These are phyloP conservation scores for Archips xylosteana DNA, from an alignment of 2,888 invertebrate species.

Conservation along the genomic window DNA sequence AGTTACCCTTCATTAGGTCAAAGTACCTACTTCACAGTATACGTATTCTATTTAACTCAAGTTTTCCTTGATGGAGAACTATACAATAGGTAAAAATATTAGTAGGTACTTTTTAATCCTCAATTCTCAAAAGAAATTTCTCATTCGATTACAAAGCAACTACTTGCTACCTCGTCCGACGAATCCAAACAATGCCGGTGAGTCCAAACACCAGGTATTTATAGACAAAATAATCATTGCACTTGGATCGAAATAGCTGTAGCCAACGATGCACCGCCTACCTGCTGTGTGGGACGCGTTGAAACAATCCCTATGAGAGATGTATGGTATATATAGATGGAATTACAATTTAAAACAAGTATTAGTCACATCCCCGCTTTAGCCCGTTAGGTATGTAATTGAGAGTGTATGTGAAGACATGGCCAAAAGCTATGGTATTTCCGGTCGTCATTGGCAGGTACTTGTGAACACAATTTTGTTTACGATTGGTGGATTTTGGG, in stretches of 20 bases:
- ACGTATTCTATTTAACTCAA: no score
- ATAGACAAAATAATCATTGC: constrained; percentile 39
- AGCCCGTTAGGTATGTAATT: not conserved
- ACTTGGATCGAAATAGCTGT: constrained; percentile 35
- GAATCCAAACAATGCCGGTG: constrained; percentile 35
- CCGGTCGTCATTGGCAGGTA: not conserved
- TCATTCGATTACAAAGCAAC: constrained; percentile 4
- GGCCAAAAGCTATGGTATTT: not conserved
- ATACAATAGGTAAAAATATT: no score
- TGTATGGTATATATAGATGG: not conserved
- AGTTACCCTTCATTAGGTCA: no score
- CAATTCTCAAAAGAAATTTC: not conserved
- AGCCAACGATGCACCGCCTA: constrained; percentile 27
- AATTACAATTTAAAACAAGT: not conserved
- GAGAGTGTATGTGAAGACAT: not conserved
- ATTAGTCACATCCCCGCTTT: not conserved
- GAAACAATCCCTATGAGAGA: constrained; percentile 5
- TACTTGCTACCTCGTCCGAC: constrained; percentile 4
- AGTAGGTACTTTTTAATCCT: not conserved
- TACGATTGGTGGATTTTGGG: no score
- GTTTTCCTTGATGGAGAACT: no score
- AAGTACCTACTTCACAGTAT: no score
- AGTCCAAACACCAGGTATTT: constrained; percentile 38
- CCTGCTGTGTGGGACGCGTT: not conserved
- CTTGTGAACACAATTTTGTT: not conserved